Conservation (phyloP, 2,113 vertebrate species). For the Gallinago undulata region DNA sequence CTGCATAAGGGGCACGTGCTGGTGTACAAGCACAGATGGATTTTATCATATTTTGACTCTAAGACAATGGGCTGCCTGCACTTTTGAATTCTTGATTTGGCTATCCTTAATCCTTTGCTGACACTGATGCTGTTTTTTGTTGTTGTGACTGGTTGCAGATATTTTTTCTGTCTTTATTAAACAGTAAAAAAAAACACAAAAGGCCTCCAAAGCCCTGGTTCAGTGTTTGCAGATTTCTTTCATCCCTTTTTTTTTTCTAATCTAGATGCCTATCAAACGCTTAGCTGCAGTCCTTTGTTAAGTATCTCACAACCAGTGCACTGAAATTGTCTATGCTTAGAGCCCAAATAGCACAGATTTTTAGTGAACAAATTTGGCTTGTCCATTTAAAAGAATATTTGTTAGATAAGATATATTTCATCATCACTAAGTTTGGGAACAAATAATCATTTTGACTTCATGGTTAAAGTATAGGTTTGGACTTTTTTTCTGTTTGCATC, state of each 20-base stretch:
- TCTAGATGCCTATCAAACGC: constrained; percentile 35
- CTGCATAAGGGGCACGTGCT: neutral
- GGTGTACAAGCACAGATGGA: neutral
- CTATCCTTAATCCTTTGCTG: constrained; percentile 30
- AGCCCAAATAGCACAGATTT: neutral
- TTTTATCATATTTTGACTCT: neutral
- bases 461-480: neutral
- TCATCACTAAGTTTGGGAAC: neutral
- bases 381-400: neutral
- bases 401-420: neutral
- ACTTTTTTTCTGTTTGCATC: neutral
- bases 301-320: neutral
- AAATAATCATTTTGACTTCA: neutral
- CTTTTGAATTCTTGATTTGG: constrained; percentile 13
- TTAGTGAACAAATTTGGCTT: neutral
- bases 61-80: neutral
- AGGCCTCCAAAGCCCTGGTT: constrained; percentile 17
- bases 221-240: constrained; percentile 53
- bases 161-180: constrained; percentile 36
- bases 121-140: constrained; percentile 17
- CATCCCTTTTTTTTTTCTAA: neutral
- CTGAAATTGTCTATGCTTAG: neutral
- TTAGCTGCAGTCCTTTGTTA: constrained; percentile 60
- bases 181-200: neutral
- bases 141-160: neutral